These are phyloP conservation scores for Ophion slaviceki DNA, from an alignment of 2,888 invertebrate species.

Conservation along the genomic window DNA sequence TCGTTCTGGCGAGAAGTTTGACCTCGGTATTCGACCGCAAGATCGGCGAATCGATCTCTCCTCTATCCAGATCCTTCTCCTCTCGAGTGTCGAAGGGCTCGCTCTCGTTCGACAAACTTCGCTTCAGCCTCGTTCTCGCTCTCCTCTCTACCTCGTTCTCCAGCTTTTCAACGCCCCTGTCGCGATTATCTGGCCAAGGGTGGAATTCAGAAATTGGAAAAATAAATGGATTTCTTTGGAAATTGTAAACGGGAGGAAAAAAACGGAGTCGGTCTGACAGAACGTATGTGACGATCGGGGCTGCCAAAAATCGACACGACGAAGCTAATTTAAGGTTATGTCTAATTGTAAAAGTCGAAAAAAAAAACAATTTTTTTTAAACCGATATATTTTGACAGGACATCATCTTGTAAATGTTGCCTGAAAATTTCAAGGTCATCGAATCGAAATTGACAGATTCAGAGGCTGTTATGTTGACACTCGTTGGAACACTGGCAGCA, in stretches of 20 bases:
- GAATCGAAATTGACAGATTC: too few relatives aligned
- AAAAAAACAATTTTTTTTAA: too few relatives aligned
- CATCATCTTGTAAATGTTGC: too few relatives aligned
- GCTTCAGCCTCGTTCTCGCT: slow-evolving; percentile 70
- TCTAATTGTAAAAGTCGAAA: too few relatives aligned
- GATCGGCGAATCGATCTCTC: slow-evolving; percentile 51
- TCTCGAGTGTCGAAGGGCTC: slow-evolving; percentile 77
- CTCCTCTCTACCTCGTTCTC: slow-evolving; percentile 24
- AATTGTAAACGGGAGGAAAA: too few relatives aligned
- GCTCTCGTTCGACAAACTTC: slow-evolving; percentile 78
- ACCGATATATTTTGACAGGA: too few relatives aligned
- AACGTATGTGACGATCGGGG: too few relatives aligned
- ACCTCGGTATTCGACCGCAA: slow-evolving; percentile 64
- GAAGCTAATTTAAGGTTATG: too few relatives aligned
- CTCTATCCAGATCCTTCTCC: slow-evolving; percentile 72
- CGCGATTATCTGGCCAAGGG: slow-evolving; percentile 73
- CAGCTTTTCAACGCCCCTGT: slow-evolving; percentile 38
- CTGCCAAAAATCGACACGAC: too few relatives aligned
- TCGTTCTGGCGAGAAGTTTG: slow-evolving; percentile 74
- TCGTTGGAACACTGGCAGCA: too few relatives aligned
- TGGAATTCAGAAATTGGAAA: slow-evolving; percentile 40
- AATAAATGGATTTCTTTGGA: neutral
- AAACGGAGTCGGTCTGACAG: neutral
- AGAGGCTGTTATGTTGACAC: too few relatives aligned
- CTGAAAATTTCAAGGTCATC: too few relatives aligned